These are phyloP conservation scores for Columba guinea DNA, from an alignment of 2,797 vertebrate species.

Conservation along the genomic window DNA sequence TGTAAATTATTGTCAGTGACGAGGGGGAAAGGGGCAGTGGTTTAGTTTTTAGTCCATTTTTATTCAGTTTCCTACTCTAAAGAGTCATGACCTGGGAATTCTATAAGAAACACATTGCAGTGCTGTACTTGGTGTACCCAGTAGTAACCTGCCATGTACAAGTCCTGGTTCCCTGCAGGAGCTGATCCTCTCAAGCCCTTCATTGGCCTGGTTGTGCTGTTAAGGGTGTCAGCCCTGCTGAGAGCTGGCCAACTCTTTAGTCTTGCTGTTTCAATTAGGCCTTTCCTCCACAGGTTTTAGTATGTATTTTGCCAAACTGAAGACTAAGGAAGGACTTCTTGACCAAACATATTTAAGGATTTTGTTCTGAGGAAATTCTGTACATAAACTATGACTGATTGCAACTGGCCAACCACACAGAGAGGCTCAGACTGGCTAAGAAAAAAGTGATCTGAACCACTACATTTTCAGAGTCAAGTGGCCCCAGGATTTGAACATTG, in stretches of 20 bases:
- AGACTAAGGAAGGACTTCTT: background rate
- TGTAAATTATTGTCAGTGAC: background rate
- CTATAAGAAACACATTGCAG: background rate
- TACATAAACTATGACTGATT: background rate
- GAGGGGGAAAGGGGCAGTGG: background rate
- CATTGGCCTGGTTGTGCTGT: background rate
- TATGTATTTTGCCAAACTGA: background rate
- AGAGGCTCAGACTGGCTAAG: background rate
- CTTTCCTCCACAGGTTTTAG: background rate
- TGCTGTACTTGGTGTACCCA: background rate
- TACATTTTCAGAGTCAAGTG: background rate
- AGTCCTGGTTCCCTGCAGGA: background rate
- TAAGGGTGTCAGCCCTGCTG: background rate
- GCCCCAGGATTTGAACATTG: background rate
- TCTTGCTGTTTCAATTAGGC: background rate
- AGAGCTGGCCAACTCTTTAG: background rate
- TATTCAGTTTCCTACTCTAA: background rate
- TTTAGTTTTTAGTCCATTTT: background rate
- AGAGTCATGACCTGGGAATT: background rate
- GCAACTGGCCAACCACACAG: background rate
- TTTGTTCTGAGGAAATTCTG: background rate
- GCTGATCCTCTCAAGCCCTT: background rate
- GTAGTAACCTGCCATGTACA: accelerated
- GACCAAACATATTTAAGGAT: background rate
- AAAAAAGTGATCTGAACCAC: background rate